Evolutionary conservation across 1,140 invertebrate genomes (phyloP).

Genomic region (Drosophila saltans): DNA sequence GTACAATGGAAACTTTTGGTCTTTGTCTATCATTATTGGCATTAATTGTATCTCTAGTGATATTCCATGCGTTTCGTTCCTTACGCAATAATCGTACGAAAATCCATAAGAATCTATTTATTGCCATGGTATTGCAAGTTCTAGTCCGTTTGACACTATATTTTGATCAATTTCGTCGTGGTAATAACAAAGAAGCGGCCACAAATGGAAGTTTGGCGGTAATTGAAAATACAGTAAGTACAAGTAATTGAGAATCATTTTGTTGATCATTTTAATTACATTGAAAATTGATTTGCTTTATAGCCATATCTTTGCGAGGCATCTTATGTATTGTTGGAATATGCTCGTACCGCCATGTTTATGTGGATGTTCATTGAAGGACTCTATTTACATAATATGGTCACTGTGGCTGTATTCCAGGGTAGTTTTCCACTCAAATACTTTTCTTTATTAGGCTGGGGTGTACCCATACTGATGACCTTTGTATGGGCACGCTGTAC

Average conservation of each 20-base stretch:
- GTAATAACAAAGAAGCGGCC: constrained; percentile 49
- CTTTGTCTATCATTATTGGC: constrained; percentile 90
- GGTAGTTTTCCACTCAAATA: constrained; percentile 88
- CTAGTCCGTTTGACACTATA: constrained; percentile 93
- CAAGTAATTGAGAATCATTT: no score
- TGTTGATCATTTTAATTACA: no score
- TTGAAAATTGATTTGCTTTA: no score
- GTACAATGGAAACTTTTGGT: constrained; percentile 92
- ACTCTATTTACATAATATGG: constrained; percentile 93
- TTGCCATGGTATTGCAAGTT: constrained; percentile 93
- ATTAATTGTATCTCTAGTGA: constrained; percentile 89
- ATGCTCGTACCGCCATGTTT: constrained; percentile 94
- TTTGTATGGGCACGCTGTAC: constrained; percentile 88
- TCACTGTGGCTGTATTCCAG: constrained; percentile 92
- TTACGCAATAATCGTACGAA: constrained; percentile 93
- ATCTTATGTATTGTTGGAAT: constrained; percentile 92
- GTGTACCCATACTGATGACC: constrained; percentile 89
- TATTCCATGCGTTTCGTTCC: constrained; percentile 92
- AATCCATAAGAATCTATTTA: constrained; percentile 94
- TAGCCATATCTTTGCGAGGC: constrained; percentile 92
- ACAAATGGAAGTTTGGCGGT: constrained; percentile 82
- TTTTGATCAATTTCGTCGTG: constrained; percentile 89
- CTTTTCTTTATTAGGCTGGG: constrained; percentile 92
- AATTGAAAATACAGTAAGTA: constrained; percentile 91
- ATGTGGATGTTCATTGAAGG: constrained; percentile 98